Evolutionary conservation across 2,888 invertebrate species (phyloP), one percentile per base, ranked within the genome.

Genomic region (Nephrotoma guestfalica): DNA sequence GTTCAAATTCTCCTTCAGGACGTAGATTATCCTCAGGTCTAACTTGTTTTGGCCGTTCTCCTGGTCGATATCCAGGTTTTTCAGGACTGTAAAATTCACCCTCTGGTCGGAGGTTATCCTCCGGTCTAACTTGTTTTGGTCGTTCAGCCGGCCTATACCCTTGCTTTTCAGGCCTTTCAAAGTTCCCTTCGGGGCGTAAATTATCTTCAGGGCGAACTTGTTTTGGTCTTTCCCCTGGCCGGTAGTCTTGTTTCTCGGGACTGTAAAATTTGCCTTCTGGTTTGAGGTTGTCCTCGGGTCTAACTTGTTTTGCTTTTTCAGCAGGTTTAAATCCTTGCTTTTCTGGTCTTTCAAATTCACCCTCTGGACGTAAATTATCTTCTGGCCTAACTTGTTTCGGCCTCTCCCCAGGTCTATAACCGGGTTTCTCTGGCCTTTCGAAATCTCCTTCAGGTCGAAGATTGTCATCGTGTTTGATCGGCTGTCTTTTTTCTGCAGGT

Each of bases 1-100:
- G 90, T 88, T 93, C 91, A 87, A 94, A 93, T 2, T 93, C 92
- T 11, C 93, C 93, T 90, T 94, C 94, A 0, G 93, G 92, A 87
- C 91, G 90, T 4, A 94, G 90, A 89, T 90, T 90, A 90, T 90
- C 93, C 88, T 89, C 92, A 57, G 89, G 93, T 89, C 87, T 89
- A 89, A 90, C 88, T 15, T 88, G 88, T 41, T 89, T 0, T 89
- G 89, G 86, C 88, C 88, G 89, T 89, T 90, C 90, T 51, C 91
- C 91, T 71, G 93, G 92, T 87, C 91, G 93, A 88, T 94, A 93
- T 86, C 91, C 91, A 0, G 93, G 93, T 84, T 92, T 93, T 83
- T 92, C 92, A 86, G 92, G 92, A 15, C 90, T 90, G 43, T 92
- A 90, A 15, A 92, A 92, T 1, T 94, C 92, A 4, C 94, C 94